Percentiles rank a stretch among this genome's conserved stretches.
phyloP scores from a whole-genome alignment of 1,140 invertebrate genomes.

The Solen grandis region DNA sequence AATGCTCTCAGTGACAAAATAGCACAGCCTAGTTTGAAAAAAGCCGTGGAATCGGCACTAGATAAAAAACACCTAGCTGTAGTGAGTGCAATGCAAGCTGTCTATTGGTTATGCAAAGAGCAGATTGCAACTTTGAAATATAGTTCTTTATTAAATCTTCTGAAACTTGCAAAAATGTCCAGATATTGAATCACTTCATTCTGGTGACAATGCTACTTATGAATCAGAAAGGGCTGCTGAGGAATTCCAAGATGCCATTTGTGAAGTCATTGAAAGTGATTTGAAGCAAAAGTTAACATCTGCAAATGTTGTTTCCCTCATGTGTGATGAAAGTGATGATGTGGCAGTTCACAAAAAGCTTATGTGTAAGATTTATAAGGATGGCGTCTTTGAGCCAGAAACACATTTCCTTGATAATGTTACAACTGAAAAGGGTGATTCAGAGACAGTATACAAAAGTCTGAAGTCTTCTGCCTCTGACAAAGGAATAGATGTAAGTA shows the following conservation, averaged over 20 bases:
- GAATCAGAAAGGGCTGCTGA: too few species aligned
- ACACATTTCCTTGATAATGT: constrained; percentile 31
- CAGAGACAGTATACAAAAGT: constrained; percentile 6
- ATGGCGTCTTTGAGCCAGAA: constrained; percentile 12
- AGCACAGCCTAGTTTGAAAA: too few species aligned
- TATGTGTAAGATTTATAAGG: neutral
- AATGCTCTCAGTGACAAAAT: too few species aligned
- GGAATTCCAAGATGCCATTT: too few species aligned
- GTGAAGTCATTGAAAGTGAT: too few species aligned
- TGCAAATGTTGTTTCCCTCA: neutral
- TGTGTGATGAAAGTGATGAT: too few species aligned
- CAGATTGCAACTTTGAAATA: too few species aligned
- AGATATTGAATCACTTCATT: neutral
- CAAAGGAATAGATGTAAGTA: constrained; percentile 6
- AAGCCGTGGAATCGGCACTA: too few species aligned
- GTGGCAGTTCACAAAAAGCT: constrained; percentile 6
- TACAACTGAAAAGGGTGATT: constrained; percentile 11
- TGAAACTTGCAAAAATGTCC: neutral
- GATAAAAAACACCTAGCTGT: too few species aligned
- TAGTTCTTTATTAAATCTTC: neutral
- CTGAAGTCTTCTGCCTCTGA: neutral
- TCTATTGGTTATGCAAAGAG: too few species aligned
- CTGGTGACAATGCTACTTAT: constrained; percentile 11
- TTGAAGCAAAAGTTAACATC: neutral
- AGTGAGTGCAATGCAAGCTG: too few species aligned